Conservation (phyloP, 1,140 invertebrate genomes). For the Goniozus legneri region DNA sequence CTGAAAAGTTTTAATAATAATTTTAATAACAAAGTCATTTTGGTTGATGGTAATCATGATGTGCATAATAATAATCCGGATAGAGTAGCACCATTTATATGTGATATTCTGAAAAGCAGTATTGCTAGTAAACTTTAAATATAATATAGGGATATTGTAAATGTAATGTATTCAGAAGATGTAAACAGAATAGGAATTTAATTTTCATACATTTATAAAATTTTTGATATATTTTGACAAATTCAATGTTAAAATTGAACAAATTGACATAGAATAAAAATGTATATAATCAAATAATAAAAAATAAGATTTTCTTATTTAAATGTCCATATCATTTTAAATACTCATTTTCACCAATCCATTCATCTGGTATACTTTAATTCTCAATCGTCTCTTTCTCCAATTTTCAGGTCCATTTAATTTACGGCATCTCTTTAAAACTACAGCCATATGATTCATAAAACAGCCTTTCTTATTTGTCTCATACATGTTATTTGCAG, state of each 20-base stretch:
- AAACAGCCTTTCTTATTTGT: slow-evolving; percentile 34
- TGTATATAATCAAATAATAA: too few relatives aligned
- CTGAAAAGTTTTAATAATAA: slow-evolving; percentile 16
- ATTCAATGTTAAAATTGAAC: neutral
- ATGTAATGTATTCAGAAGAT: slow-evolving; percentile 5
- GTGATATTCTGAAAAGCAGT: slow-evolving; percentile 38
- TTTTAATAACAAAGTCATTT: slow-evolving; percentile 31
- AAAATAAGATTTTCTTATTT: slow-evolving; percentile 15
- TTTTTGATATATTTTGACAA: too few relatives aligned
- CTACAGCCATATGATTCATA: slow-evolving; percentile 40
- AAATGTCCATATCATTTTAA: slow-evolving; percentile 5
- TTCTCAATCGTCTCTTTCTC: slow-evolving; percentile 23
- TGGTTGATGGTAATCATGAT: slow-evolving; percentile 62
- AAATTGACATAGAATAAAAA: neutral
- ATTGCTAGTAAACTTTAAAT: slow-evolving; percentile 33
- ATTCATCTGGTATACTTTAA: slow-evolving; percentile 33
- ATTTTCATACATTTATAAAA: too few relatives aligned
- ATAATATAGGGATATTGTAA: neutral
- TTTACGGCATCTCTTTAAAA: slow-evolving; percentile 30
- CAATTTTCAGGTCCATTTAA: slow-evolving; percentile 18
- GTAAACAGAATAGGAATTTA: too few relatives aligned
- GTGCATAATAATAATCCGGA: slow-evolving; percentile 62
- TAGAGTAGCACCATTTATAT: slow-evolving; percentile 48
- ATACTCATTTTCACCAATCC: slow-evolving; percentile 22
- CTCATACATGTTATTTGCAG: slow-evolving; percentile 17